Conservation (phyloP, 2,113 vertebrate genomes). For the Taurulus bubalis region DNA sequence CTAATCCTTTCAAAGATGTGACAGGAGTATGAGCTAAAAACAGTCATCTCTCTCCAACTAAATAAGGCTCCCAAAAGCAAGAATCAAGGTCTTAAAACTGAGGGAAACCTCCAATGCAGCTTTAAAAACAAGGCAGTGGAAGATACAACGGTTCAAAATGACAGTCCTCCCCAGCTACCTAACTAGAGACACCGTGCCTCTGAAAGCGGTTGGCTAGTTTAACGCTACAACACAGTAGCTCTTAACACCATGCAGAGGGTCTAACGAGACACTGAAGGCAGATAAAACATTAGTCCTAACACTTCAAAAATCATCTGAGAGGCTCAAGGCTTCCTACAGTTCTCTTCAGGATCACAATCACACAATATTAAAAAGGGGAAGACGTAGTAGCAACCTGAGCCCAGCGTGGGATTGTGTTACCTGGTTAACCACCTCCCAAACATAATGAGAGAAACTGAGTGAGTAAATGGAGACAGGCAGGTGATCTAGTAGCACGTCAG, state of each 20-base stretch:
- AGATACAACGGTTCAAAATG: slow-evolving; percentile 13
- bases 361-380: slow-evolving; percentile 34
- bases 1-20: not conserved
- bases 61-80: slow-evolving; percentile 5
- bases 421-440: not conserved
- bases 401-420: slow-evolving; percentile 16
- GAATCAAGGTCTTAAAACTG: slow-evolving; percentile 1
- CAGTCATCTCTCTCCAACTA: not conserved
- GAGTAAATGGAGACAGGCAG: slow-evolving; percentile 3
- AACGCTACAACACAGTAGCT: slow-evolving; percentile 36
- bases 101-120: slow-evolving; percentile 3
- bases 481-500: not conserved
- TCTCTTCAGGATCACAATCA: slow-evolving; percentile 28
- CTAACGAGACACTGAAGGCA: slow-evolving; percentile 23
- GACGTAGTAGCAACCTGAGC: slow-evolving; percentile 16
- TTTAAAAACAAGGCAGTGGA: slow-evolving; percentile 38
- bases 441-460: not conserved
- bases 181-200: slow-evolving; percentile 23
- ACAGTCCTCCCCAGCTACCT: not conserved
- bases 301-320: slow-evolving; percentile 17
- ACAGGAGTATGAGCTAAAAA: not conserved
- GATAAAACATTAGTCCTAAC: slow-evolving; percentile 40
- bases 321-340: slow-evolving; percentile 28
- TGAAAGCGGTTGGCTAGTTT: slow-evolving; percentile 35
- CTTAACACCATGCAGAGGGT: slow-evolving; percentile 47